Percentiles rank a stretch among this genome's conserved stretches.
Conservation (phyloP, 2,888 invertebrate species). For the Adineta ricciae region DNA sequence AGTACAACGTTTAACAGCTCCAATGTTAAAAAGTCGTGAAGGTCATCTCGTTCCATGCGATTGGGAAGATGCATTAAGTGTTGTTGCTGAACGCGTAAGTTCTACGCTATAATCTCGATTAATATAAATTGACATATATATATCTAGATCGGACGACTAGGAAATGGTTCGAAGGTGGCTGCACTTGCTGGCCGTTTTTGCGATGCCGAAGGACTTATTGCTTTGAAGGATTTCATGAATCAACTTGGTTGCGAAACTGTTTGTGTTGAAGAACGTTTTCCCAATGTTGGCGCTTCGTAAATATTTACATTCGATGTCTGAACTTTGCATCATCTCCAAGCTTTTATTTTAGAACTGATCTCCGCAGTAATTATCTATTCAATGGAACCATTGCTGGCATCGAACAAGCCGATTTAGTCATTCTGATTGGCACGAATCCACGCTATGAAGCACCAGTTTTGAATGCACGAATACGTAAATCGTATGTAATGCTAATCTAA, state of each 20-base stretch:
- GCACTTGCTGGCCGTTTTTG: slow-evolving; percentile 66
- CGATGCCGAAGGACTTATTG: slow-evolving; percentile 78
- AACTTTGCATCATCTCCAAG: not conserved
- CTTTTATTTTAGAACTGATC: slow-evolving; percentile 61
- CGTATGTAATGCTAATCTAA: not conserved
- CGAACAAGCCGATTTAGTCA: slow-evolving; percentile 81
- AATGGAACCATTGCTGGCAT: slow-evolving; percentile 79
- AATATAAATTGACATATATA: too few species aligned
- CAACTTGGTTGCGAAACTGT: slow-evolving; percentile 70
- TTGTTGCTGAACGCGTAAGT: slow-evolving; percentile 49
- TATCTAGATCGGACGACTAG: slow-evolving; percentile 40
- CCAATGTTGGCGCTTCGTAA: slow-evolving; percentile 50
- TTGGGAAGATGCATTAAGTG: slow-evolving; percentile 87
- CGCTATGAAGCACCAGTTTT: slow-evolving; percentile 90
- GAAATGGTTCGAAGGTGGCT: slow-evolving; percentile 22
- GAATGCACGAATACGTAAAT: slow-evolving; percentile 84
- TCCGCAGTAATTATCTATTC: slow-evolving; percentile 78
- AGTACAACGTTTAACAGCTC: slow-evolving; percentile 79
- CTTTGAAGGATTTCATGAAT: slow-evolving; percentile 83
- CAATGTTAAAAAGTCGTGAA: slow-evolving; percentile 67
- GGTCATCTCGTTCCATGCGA: slow-evolving; percentile 71
- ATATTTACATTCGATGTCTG: not conserved
- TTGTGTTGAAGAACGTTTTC: slow-evolving; percentile 83
- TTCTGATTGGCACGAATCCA: slow-evolving; percentile 89
- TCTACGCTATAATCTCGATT: too few species aligned